Conservation (phyloP, 2,888 invertebrate genomes). For the Phaonia tiefii region DNA sequence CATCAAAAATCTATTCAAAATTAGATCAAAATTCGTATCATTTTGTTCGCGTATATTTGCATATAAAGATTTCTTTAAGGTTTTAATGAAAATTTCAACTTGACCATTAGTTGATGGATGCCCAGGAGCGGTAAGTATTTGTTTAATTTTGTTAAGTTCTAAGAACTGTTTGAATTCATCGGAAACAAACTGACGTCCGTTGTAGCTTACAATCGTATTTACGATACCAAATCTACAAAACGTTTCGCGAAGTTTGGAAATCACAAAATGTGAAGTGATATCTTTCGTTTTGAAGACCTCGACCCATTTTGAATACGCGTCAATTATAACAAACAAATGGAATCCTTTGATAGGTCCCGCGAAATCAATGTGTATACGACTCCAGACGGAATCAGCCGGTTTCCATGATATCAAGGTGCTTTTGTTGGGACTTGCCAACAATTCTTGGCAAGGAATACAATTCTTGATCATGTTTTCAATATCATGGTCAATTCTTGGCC, state of each 20-base stretch:
- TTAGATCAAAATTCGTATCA: not conserved
- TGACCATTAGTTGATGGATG: no score
- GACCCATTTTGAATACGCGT: conserved; percentile 25
- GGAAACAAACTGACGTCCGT: no score
- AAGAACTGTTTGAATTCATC: no score
- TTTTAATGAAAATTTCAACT: conserved; percentile 65
- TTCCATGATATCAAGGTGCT: conserved; percentile 57
- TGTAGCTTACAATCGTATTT: no score
- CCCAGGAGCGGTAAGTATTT: no score
- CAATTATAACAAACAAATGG: conserved; percentile 2
- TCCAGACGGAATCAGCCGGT: conserved; percentile 50
- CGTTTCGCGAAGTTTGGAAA: no score
- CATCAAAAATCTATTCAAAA: no score
- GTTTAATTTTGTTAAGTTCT: no score
- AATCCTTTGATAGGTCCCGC: no score
- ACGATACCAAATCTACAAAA: no score
- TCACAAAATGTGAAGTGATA: no score
- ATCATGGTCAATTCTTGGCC: conserved; percentile 59
- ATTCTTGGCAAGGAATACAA: conserved; percentile 58
- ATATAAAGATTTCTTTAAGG: conserved; percentile 67
- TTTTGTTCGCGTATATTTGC: not conserved
- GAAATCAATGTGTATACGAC: conserved; percentile 62
- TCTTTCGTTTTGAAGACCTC: not conserved
- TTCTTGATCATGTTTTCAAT: conserved; percentile 56
- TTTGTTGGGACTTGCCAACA: conserved; percentile 60